A percentile compares a stretch with the other conserved stretches of the same genome.
Evolutionary conservation across 30 jellyfish, hydroid and myxozoan species (phyloP).

Genomic region (Hydractinia symbiolongicarpus): DNA sequence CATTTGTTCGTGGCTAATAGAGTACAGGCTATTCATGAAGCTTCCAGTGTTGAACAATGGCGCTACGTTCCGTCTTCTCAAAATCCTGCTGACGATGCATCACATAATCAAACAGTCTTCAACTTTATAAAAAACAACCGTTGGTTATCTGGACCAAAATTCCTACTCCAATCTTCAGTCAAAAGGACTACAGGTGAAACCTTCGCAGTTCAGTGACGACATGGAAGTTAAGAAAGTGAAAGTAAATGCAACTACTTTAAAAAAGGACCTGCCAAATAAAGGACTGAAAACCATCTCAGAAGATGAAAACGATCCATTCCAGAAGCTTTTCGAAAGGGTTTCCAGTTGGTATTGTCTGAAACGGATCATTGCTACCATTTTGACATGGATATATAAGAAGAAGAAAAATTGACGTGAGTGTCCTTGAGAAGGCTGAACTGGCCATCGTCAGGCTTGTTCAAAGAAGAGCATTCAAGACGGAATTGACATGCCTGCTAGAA

Average conservation of each 20-base stretch:
- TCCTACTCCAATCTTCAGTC: conserved; percentile 24
- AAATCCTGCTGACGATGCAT: no score
- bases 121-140: conserved; percentile 13
- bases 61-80: no score
- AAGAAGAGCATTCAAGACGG: no score
- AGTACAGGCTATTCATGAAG: no score
- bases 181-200: neutral
- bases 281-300: no score
- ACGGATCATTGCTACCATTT: neutral
- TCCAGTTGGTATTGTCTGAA: conserved; percentile 1
- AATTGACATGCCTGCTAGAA: no score
- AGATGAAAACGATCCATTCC: no score
- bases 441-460: no score
- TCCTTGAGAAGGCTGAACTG: neutral
- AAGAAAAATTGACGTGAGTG: neutral
- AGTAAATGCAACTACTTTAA: rapidly evolving
- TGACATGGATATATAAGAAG: neutral
- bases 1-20: no score
- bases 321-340: neutral
- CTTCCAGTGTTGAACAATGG: no score
- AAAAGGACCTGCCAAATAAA: no score
- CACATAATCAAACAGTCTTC: no score
- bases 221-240: neutral
- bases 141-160: conserved; percentile 34
- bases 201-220: neutral